Evolutionary conservation across 2,888 invertebrate genomes (phyloP).

Genomic region (Sarcophaga rosellei): DNA sequence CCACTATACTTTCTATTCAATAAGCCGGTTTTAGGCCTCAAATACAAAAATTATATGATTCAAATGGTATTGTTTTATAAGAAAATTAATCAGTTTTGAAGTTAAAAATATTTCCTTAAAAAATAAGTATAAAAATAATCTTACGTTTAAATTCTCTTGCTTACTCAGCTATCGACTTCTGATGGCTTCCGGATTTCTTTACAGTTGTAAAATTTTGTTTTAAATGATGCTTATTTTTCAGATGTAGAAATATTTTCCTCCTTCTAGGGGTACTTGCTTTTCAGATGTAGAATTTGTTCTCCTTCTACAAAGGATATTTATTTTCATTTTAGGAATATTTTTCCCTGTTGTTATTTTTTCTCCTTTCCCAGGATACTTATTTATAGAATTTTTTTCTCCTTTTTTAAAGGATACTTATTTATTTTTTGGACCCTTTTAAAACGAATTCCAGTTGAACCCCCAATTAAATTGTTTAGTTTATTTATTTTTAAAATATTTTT

Average conservation of each 20-base stretch:
- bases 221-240: no score
- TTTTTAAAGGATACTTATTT: not conserved
- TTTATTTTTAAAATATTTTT: not conserved
- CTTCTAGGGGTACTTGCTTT: not conserved
- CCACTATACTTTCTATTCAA: not conserved
- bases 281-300: conserved; percentile 4
- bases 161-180: no score
- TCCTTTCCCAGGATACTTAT: conserved; percentile 1
- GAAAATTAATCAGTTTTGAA: not conserved
- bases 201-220: no score
- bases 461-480: not conserved
- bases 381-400: conserved; percentile 4
- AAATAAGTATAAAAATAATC: not conserved
- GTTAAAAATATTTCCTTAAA: not conserved
- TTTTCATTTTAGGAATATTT: conserved; percentile 5
- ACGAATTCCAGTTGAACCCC: not conserved
- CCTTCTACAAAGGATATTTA: not conserved
- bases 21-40: not conserved
- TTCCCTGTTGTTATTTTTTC: not conserved
- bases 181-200: no score
- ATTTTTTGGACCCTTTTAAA: not conserved
- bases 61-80: not conserved
- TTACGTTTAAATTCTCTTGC: no score
- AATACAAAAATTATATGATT: no score
- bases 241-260: not conserved